Evolutionary conservation across 2,113 vertebrate genomes (phyloP).

Genomic region (Todiramphus chloris): DNA sequence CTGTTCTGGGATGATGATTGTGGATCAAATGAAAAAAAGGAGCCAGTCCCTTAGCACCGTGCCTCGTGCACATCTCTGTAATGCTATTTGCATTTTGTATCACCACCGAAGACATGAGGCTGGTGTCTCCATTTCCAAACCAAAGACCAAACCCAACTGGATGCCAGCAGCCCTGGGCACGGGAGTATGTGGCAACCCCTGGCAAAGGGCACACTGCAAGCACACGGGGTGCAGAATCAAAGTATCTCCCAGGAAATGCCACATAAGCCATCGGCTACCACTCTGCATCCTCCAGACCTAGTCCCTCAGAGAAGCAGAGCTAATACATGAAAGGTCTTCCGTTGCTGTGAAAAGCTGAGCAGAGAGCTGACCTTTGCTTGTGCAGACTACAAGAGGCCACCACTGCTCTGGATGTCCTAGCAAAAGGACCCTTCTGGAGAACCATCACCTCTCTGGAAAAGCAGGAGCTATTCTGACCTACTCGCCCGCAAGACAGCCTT

Average conservation of each 20-base stretch:
- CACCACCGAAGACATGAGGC: not conserved
- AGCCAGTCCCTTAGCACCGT: not conserved
- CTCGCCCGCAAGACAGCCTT: not conserved
- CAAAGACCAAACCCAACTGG: not conserved
- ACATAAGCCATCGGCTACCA: not conserved
- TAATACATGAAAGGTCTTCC: not conserved
- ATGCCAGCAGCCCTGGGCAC: not conserved
- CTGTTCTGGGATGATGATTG: not conserved
- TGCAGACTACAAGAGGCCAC: not conserved
- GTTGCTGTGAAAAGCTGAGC: not conserved
- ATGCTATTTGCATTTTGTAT: not conserved
- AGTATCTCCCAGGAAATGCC: not conserved
- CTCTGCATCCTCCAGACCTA: not conserved
- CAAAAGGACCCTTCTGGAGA: not conserved
- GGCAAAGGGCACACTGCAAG: not conserved
- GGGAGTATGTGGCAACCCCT: not conserved
- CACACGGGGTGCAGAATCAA: not conserved
- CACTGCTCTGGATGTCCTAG: not conserved
- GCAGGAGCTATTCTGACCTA: not conserved
- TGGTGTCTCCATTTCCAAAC: not conserved
- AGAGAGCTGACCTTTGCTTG: not conserved
- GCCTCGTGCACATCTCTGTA: not conserved
- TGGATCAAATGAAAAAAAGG: not conserved
- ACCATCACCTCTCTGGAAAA: not conserved
- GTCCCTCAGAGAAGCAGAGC: not conserved